A percentile compares a stretch with the other conserved stretches of the same genome.
Conservation (phyloP, 2,797 vertebrate genomes). For the Falco cherrug region DNA sequence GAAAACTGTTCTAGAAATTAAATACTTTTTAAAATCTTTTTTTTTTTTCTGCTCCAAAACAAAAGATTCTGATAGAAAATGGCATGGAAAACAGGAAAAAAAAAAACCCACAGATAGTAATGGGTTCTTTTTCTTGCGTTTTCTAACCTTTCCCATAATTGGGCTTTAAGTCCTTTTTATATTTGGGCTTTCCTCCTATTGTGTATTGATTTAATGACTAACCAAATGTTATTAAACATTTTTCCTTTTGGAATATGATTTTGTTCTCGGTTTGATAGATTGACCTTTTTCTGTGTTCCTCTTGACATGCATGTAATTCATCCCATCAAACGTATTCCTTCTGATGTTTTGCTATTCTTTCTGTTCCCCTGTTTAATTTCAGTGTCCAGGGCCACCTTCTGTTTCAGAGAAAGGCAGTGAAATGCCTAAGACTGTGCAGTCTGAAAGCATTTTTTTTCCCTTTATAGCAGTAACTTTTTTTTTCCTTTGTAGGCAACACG, state of each 20-base stretch:
- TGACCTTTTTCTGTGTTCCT: conserved; percentile 7
- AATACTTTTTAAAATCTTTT: not conserved
- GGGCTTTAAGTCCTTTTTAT: not conserved
- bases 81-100: not conserved
- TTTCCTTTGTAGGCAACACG: not conserved
- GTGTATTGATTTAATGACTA: not conserved
- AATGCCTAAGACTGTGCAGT: not conserved
- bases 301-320: not conserved
- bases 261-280: conserved; percentile 10
- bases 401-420: conserved; percentile 17
- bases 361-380: not conserved
- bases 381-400: conserved; percentile 6
- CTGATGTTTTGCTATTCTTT: not conserved
- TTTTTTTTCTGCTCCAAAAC: not conserved
- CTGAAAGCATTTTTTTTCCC: not conserved
- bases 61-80: not conserved
- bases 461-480: not conserved
- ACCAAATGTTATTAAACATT: conserved; percentile 3
- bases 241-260: conserved; percentile 41
- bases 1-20: not conserved
- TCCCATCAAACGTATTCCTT: conserved; percentile 14
- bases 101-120: not conserved
- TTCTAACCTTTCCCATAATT: not conserved
- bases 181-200: not conserved
- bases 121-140: not conserved